Base-by-base conservation (phyloP, 2,113 vertebrate genomes). In the Orcinus orca region DNA sequence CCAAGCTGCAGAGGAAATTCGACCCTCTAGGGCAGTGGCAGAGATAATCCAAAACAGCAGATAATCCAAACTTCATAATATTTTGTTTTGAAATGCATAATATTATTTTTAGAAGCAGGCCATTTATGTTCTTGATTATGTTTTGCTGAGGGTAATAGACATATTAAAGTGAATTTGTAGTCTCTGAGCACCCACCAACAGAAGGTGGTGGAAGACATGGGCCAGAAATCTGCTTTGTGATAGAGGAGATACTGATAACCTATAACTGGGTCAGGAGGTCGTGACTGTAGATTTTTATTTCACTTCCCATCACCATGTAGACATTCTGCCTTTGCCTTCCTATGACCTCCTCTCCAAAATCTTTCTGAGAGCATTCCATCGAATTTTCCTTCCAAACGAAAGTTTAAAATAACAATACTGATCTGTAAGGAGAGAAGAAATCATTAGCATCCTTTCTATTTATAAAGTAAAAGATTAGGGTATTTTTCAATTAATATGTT, bases 21-120 rank as follows among this genome's bases (percentile, higher is more conserved):
- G 29, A 97, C 87, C 90, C 96, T 92, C 79, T 83, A 29, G 44
- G 93, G 94, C 62, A 92, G 90, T 90, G 77, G 90, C 53, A 87
- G 88, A 97, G 95, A 97, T 91, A 73, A 97, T 97, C 93, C 1
- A 17, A 96, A 98, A 95, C 88, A 96, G 53, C 88, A 93, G 88
- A 94, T 97, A 94, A 96, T 97, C 53, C 33, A 95, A 96, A 95
- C 82, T 58, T 95, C 82, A 50, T 79, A 97, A 95, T 94, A 95
- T 96, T 97, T 95, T 79, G 91, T 91, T 96, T 96, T 79, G 60
- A 91, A 95, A 79, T 3, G 73, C 67, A 88, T 38, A 80, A 97
- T 94, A 89, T 95, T 97, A 91, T 93, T 96, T 97, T 97, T 96
- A 96, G 86, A 90, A 96, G 63, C 44, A 25, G 63, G 31, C 73